phyloP scores from a whole-genome alignment of 2,888 invertebrate species.

The Drosophila monieri region DNA sequence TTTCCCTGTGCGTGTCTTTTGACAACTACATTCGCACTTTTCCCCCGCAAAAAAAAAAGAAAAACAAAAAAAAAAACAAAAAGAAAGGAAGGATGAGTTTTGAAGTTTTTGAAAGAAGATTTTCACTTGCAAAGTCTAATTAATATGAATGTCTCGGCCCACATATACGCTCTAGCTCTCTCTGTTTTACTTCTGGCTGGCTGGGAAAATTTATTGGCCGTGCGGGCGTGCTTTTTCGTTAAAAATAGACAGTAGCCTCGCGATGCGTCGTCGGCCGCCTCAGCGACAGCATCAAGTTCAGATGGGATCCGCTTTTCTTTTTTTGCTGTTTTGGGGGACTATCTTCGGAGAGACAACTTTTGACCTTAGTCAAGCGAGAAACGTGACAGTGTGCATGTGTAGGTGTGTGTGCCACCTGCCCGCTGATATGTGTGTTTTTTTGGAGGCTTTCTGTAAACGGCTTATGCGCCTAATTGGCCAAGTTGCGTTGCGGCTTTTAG shows the following conservation, averaged over 20 bases:
- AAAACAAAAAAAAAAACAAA: background rate
- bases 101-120: slow-evolving; percentile 31
- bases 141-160: slow-evolving; percentile 32
- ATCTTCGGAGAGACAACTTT: slow-evolving; percentile 52
- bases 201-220: slow-evolving; percentile 65
- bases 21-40: slow-evolving; percentile 39
- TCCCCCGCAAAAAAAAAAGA: slow-evolving; percentile 8
- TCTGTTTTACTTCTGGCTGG: slow-evolving; percentile 17
- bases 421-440: background rate
- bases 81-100: slow-evolving; percentile 11
- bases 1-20: slow-evolving; percentile 46
- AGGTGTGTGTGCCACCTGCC: slow-evolving; percentile 25
- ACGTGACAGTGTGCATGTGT: slow-evolving; percentile 57
- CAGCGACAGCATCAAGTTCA: slow-evolving; percentile 68
- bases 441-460: slow-evolving; percentile 41
- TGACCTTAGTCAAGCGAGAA: slow-evolving; percentile 74
- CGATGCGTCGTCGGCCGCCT: slow-evolving; percentile 35
- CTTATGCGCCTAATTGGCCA: slow-evolving; percentile 65
- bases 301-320: slow-evolving; percentile 23
- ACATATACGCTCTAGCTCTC: slow-evolving; percentile 16
- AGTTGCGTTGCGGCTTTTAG: slow-evolving; percentile 44
- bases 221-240: slow-evolving; percentile 63
- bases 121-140: slow-evolving; percentile 35
- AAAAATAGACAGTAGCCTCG: slow-evolving; percentile 70
- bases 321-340: slow-evolving; percentile 30